Percentiles rank a stretch among this genome's conserved stretches.
These are phyloP conservation scores for Lithophane socia DNA, from an alignment of 2,888 invertebrate genomes.

Conservation along the genomic window DNA sequence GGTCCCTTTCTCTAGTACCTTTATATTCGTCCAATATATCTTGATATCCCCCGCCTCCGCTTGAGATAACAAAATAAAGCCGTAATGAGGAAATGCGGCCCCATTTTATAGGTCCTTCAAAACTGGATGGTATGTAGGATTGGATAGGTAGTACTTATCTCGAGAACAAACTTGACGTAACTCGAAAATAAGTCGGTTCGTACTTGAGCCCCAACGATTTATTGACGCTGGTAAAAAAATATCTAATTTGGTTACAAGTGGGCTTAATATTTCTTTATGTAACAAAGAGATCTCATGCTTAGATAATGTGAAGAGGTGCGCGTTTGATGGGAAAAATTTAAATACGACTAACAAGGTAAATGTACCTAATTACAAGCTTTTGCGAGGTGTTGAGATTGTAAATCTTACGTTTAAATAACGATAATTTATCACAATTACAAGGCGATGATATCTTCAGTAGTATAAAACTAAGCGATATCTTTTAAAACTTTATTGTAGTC, in stretches of 20 bases:
- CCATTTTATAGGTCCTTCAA: conserved; percentile 77
- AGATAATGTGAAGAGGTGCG: conserved; percentile 51
- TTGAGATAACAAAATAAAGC: conserved; percentile 73
- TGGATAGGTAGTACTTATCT: conserved; percentile 85
- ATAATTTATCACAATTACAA: conserved; percentile 10
- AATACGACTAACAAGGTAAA: conserved; percentile 39
- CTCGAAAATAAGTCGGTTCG: conserved; percentile 79
- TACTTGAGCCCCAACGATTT: conserved; percentile 78
- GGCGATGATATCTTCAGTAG: conserved; percentile 14
- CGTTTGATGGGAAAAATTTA: conserved; percentile 51
- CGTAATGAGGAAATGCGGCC: conserved; percentile 76
- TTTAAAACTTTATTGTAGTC: conserved; percentile 5
- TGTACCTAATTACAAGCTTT: conserved; percentile 46
- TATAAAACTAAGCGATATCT: not conserved
- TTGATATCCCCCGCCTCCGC: conserved; percentile 76
- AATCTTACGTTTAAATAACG: conserved; percentile 18
- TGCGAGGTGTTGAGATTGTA: conserved; percentile 51
- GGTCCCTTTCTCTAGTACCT: conserved; percentile 82
- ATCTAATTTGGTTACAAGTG: conserved; percentile 68
- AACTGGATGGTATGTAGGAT: conserved; percentile 81
- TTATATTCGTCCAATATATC: conserved; percentile 79
- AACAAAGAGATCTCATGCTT: conserved; percentile 63
- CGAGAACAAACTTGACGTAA: conserved; percentile 81
- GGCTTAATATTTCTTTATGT: conserved; percentile 59
- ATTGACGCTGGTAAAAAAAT: conserved; percentile 71